Evolutionary conservation across 2,888 invertebrate genomes (phyloP).

Genomic region (Parnassius glacialis): DNA sequence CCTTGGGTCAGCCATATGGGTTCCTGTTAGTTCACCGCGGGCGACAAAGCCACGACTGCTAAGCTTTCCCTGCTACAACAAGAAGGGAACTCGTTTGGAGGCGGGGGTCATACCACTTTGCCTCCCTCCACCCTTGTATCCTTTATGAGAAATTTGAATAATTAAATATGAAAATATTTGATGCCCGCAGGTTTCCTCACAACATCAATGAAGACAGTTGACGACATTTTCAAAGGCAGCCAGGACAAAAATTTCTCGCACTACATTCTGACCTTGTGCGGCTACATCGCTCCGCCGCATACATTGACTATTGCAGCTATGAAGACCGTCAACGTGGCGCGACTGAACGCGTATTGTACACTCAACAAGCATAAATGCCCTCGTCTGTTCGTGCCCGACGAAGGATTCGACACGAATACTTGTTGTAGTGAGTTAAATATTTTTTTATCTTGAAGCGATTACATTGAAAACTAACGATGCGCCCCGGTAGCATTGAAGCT

Average conservation of each 20-base stretch:
- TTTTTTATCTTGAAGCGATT: neutral
- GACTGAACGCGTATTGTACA: slow-evolving; percentile 46
- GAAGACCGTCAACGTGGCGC: slow-evolving; percentile 34
- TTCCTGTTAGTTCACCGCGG: too few relatives aligned
- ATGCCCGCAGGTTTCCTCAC: slow-evolving; percentile 39
- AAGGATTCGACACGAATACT: slow-evolving; percentile 34
- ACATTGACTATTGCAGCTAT: slow-evolving; percentile 37
- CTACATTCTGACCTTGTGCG: slow-evolving; percentile 26
- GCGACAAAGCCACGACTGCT: too few relatives aligned
- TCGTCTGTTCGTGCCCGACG: slow-evolving; percentile 4
- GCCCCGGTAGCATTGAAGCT: too few relatives aligned
- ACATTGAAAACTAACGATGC: neutral
- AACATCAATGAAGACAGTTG: slow-evolving; percentile 31
- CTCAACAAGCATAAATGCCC: slow-evolving; percentile 44
- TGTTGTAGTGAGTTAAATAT: slow-evolving; percentile 48
- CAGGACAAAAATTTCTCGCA: slow-evolving; percentile 2
- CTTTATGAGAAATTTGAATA: too few relatives aligned
- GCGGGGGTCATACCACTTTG: too few relatives aligned
- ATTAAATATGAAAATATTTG: too few relatives aligned
- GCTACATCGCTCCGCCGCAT: slow-evolving; percentile 45
- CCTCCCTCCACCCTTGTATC: too few relatives aligned
- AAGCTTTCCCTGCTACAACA: too few relatives aligned
- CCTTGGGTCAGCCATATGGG: too few relatives aligned
- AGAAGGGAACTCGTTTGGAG: too few relatives aligned
- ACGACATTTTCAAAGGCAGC: slow-evolving; percentile 18